A percentile compares a stretch with the other conserved stretches of the same genome.
phyloP scores from a whole-genome alignment of 1,140 invertebrate genomes.

The Drosophila aff. region DNA sequence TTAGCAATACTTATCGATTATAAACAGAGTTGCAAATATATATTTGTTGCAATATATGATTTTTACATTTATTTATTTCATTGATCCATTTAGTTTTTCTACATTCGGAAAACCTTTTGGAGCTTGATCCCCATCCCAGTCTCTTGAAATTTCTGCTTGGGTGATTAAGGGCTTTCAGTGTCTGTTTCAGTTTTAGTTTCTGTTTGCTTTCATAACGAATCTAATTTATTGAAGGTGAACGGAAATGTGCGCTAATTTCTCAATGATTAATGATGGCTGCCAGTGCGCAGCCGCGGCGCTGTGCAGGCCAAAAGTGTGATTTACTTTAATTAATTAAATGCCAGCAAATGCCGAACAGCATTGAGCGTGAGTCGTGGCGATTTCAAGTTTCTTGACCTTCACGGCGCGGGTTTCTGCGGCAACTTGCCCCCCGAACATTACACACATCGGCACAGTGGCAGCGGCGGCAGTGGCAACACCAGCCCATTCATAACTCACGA shows the following conservation, averaged over 20 bases:
- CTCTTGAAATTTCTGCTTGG: background rate
- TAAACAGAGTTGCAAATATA: background rate
- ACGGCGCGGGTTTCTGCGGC: conserved; percentile 47
- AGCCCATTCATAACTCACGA: conserved; percentile 77
- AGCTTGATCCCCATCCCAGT: conserved; percentile 10
- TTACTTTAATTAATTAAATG: conserved; percentile 79
- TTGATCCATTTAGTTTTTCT: background rate
- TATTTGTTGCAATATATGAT: background rate
- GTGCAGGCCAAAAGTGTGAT: conserved; percentile 60
- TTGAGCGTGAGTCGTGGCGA: conserved; percentile 20
- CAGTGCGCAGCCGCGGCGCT: conserved; percentile 27
- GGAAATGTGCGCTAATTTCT: conserved; percentile 79
- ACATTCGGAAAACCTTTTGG: conserved; percentile 8
- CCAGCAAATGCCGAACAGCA: conserved; percentile 37
- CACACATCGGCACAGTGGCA: conserved; percentile 6
- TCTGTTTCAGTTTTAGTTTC: conserved; percentile 15
- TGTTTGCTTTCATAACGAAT: conserved; percentile 61
- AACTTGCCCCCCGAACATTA: conserved; percentile 15
- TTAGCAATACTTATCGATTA: background rate
- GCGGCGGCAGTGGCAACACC: background rate
- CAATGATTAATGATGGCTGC: conserved; percentile 70
- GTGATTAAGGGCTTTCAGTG: conserved; percentile 13
- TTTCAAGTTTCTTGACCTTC: conserved; percentile 79
- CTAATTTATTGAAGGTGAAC: conserved; percentile 81
- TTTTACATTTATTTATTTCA: background rate